These are phyloP conservation scores for Drosophila busckii DNA, from an alignment of 1,140 invertebrate genomes.

Conservation along the genomic window DNA sequence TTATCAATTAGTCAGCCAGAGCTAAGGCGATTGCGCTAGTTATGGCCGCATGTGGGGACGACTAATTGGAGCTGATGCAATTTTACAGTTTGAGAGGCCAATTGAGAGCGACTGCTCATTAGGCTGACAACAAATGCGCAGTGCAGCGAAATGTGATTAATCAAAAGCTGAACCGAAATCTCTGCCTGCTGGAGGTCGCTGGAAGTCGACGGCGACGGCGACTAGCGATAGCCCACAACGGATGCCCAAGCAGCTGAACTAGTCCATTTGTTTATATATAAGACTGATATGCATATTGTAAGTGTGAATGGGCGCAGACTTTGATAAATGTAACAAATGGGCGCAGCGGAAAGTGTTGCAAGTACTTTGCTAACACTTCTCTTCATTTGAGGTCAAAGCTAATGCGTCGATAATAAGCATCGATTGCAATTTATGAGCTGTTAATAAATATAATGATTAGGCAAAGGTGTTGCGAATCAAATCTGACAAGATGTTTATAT, in stretches of 20 bases:
- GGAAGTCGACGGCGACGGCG: constrained; percentile 14
- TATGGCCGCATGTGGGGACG: constrained; percentile 27
- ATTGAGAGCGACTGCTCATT: constrained; percentile 27
- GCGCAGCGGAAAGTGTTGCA: constrained; percentile 49
- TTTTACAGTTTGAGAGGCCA: constrained; percentile 12
- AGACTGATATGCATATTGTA: constrained; percentile 33
- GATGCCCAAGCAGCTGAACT: constrained; percentile 13
- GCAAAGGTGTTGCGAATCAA: no score
- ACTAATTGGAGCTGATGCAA: constrained; percentile 38
- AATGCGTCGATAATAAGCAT: constrained; percentile 42
- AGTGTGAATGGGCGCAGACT: constrained; percentile 21
- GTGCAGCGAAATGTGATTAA: constrained; percentile 36
- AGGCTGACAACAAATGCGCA: constrained; percentile 16
- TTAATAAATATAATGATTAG: constrained; percentile 9
- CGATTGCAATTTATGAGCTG: constrained; percentile 45
- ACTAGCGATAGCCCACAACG: neutral
- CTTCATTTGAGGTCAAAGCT: constrained; percentile 58
- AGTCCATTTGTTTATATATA: constrained; percentile 22
- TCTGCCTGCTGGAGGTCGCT: constrained; percentile 20
- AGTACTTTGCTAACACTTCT: constrained; percentile 15
- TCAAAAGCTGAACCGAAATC: constrained; percentile 8
- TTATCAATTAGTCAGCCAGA: neutral
- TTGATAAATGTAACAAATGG: constrained; percentile 59
- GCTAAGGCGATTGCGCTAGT: constrained; percentile 28
- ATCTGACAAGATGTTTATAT: no score